Percentiles rank a stretch among this genome's conserved stretches.
Evolutionary conservation across 2,113 vertebrate species (phyloP).

Genomic region (Alosa alosa): DNA sequence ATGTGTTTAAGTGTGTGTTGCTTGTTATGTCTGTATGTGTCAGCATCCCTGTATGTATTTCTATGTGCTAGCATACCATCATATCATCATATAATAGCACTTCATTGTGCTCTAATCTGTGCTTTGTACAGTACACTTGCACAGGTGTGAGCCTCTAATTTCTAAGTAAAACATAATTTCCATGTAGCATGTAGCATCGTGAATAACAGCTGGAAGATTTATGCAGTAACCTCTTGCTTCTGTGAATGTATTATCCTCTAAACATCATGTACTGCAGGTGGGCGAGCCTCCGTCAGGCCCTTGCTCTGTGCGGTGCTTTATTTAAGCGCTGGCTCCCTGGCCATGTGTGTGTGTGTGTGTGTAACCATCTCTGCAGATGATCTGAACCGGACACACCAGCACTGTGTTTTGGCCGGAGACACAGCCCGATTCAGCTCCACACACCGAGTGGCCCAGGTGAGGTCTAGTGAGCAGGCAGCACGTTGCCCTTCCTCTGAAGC

Average conservation of each 20-base stretch:
- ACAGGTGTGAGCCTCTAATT: background rate
- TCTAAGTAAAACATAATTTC: background rate
- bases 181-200: background rate
- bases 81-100: background rate
- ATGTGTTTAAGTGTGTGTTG: background rate
- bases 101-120: background rate
- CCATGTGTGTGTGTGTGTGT: conserved; percentile 35
- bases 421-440: conserved; percentile 91
- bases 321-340: background rate
- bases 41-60: background rate
- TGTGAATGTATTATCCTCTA: conserved; percentile 11
- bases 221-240: conserved; percentile 4
- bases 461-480: conserved; percentile 28
- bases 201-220: background rate
- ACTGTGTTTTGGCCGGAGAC: conserved; percentile 90
- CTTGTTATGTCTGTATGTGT: conserved; percentile 5
- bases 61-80: background rate
- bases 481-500: too few relatives aligned
- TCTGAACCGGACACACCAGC: conserved; percentile 91
- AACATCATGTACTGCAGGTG: background rate
- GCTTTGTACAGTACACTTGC: background rate
- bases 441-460: conserved; percentile 93
- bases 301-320: background rate
- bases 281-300: background rate
- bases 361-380: conserved; percentile 78